Evolutionary conservation across 53 echinoderm and acorn worm genomes (phyloP), one percentile per base, ranked within the genome.

Genomic region (Luidia sarsii): DNA sequence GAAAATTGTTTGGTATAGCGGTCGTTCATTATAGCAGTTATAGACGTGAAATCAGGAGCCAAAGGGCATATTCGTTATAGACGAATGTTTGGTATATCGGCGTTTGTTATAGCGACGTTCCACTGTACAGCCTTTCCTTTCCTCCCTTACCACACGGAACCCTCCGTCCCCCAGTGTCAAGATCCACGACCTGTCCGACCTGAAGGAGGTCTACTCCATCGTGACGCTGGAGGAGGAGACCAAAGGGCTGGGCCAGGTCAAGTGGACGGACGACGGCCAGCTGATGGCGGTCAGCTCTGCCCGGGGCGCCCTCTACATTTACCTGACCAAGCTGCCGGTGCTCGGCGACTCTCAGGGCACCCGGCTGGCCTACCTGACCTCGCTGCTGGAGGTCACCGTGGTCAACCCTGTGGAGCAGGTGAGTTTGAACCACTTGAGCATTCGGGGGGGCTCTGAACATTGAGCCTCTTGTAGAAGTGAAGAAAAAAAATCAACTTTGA

Each of bases 371-470:
- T 91, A 89, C 61, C 87, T 99, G 80, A 99, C 99, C 48, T 99
- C 99, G 14, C 94, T 99, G 21, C 85, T 99, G 19, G 99, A 99
- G 84, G 99, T 99, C 82, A 99, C 99, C 0, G 99, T 99, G 43
- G 99, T 99, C 33, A 99, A 99, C 64, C 91, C 83, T 48, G 87
- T 99, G 0, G 99, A 99, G 49, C 99, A 99, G 99, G 99, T 99
- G 51, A 55, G 60, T 35, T 7, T 37, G 31, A 16, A n/a, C n/a
- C n/a, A 13, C 16, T 64, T 64, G 64, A 16, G 27, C 25, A 64
- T 4, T 3, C 46, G 7, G 7, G 7, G 4, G 30, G 30, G 30
- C 25, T 24, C 29, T n/a, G n/a, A n/a, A n/a, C n/a, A n/a, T n/a
- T n/a, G n/a, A n/a, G n/a, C n/a, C n/a, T n/a, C n/a, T n/a, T n/a